Percentiles rank a stretch among this genome's conserved stretches.
Conservation (phyloP, 2,797 vertebrate species). For the Liasis olivaceus region DNA sequence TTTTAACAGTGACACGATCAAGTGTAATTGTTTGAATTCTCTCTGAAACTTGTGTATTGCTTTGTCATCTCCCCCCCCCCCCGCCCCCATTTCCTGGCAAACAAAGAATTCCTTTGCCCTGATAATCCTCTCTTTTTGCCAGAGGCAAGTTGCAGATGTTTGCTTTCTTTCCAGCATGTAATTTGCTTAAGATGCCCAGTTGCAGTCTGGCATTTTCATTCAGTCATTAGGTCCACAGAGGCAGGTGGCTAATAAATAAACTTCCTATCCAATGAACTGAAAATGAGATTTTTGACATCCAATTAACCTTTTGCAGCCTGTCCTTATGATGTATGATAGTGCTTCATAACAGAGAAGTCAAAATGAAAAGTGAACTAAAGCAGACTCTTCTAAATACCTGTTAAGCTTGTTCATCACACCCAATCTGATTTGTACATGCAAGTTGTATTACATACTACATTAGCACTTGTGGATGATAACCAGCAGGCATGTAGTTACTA, state of each 20-base stretch:
- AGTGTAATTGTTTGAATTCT: neutral
- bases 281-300: neutral
- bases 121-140: neutral
- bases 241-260: neutral
- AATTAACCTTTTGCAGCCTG: neutral
- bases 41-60: neutral
- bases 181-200: neutral
- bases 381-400: neutral
- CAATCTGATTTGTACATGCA: neutral
- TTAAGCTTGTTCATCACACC: neutral
- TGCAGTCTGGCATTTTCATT: neutral
- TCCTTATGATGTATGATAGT: neutral
- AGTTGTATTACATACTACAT: neutral
- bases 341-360: neutral
- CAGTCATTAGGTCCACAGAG: neutral
- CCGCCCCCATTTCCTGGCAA: slow-evolving; percentile 68
- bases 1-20: neutral
- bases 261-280: neutral
- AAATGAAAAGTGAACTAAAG: neutral
- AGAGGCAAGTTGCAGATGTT: neutral
- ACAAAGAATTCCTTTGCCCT: slow-evolving; percentile 45
- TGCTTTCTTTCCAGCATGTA: neutral
- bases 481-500: neutral
- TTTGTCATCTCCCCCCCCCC: slow-evolving; percentile 14
- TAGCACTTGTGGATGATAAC: neutral